Evolutionary conservation across 2,113 vertebrate species (phyloP), one percentile per base, ranked within the genome.

Genomic region (Sinocyclocheilus anshuiensis): DNA sequence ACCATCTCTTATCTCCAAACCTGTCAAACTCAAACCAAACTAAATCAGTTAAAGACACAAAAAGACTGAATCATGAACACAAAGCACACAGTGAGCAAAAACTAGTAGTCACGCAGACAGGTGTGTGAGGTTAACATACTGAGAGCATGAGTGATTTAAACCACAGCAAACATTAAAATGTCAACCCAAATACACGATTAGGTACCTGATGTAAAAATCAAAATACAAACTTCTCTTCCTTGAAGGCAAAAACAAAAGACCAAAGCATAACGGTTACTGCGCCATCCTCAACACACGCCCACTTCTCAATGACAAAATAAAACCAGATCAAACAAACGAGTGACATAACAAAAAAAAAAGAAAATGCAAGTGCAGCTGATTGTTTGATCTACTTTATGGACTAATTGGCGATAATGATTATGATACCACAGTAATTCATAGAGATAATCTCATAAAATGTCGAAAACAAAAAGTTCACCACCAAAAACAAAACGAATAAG

Each of bases 131-230:
- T 80, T 69, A 16, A 75, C 78, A 42, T 50, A 63, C 83, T 48
- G 57, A 83, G 61, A 63, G 69, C 69, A 86, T 76, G 88, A 69
- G 74, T 29, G 75, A 42, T 50, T 88, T 80, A 87, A 81, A 89
- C 86, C 83, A 81, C 20, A 87, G 78, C 72, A 74, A 86, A 86
- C 78, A 82, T 81, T 83, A 36, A 50, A 74, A 88, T 1, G 36
- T 63, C 86, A 88, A 76, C 83, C 81, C 76, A 85, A 57, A 84
- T 78, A 81, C 87, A 83, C n/a, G 33, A 29, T 86, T 79, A 94
- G 93, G 85, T 96, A 96, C 95, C 95, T 95, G 94, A 95, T 95
- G 94, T 95, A 95, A 95, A 95, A 95, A 95, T 95, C 95, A 95
- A 95, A 95, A 95, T 95, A 95, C 91, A 95, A 95, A 91, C 95